phyloP scores from a whole-genome alignment of 2,888 invertebrate genomes.

The Holacanthella duospinosa region DNA sequence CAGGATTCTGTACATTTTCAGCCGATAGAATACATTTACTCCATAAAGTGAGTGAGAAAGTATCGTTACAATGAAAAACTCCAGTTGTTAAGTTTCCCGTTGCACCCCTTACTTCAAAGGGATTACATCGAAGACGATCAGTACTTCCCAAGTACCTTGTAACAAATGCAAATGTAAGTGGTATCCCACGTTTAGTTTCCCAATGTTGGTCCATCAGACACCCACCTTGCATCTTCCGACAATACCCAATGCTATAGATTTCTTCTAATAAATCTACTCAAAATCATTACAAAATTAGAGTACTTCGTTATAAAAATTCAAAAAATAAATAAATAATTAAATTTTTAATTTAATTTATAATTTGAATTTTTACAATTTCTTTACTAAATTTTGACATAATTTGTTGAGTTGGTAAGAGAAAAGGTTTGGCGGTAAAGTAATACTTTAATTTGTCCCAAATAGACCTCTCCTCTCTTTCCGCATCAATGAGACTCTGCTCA shows the following conservation, averaged over 20 bases:
- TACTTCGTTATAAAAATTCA: not conserved
- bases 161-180: conserved; percentile 92
- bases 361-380: too few species aligned
- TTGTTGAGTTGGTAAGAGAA: conserved; percentile 48
- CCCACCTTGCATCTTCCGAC: conserved; percentile 17
- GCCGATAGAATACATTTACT: conserved; percentile 86
- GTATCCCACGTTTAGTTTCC: conserved; percentile 50
- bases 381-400: too few species aligned
- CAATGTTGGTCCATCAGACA: conserved; percentile 20
- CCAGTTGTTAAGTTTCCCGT: conserved; percentile 68
- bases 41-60: conserved; percentile 85
- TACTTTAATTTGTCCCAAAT: conserved; percentile 90
- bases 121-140: conserved; percentile 83
- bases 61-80: conserved; percentile 85
- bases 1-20: too few species aligned
- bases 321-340: not conserved
- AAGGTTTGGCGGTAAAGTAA: conserved; percentile 89
- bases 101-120: conserved; percentile 83
- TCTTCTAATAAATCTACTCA: conserved; percentile 29
- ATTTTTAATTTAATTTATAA: not conserved
- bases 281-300: too few species aligned
- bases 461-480: too few species aligned
- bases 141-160: conserved; percentile 91
- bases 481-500: too few species aligned
- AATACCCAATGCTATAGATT: conserved; percentile 32